Evolutionary conservation across 2,113 vertebrate species (phyloP).

Genomic region (Indicator maculatus): DNA sequence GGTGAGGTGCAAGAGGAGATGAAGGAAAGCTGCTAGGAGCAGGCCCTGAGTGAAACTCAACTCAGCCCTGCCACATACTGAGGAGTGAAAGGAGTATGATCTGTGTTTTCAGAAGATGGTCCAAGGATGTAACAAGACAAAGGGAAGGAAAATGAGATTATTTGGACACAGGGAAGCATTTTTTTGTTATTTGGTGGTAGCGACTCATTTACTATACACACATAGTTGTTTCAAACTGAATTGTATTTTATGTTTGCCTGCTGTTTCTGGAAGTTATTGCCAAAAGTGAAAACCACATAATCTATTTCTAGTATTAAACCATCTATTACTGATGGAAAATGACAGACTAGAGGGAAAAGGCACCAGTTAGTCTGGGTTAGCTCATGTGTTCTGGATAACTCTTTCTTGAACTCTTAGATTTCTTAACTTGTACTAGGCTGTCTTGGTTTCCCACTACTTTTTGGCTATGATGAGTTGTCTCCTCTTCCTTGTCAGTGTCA

Average conservation of each 20-base stretch:
- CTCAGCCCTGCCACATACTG: not conserved
- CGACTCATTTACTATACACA: conserved; percentile 42
- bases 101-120: not conserved
- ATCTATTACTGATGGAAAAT: conserved; percentile 80
- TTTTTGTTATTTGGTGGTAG: conserved; percentile 58
- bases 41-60: not conserved
- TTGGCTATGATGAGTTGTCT: conserved; percentile 35
- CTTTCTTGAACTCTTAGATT: conserved; percentile 65
- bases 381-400: conserved; percentile 73
- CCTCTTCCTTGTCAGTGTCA: not conserved
- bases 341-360: conserved; percentile 76
- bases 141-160: conserved; percentile 24
- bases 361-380: conserved; percentile 82
- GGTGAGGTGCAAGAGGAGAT: not conserved
- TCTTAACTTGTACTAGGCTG: conserved; percentile 42
- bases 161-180: conserved; percentile 8
- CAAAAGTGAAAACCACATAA: conserved; percentile 70
- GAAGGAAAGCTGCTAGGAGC: not conserved
- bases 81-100: not conserved
- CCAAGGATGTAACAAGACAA: conserved; percentile 8
- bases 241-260: conserved; percentile 67
- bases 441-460: conserved; percentile 50
- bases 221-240: conserved; percentile 50
- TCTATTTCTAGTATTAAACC: conserved; percentile 76
- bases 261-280: conserved; percentile 57